Evolutionary conservation across 2,797 vertebrate species (phyloP).

Genomic region (Pristis pectinata): DNA sequence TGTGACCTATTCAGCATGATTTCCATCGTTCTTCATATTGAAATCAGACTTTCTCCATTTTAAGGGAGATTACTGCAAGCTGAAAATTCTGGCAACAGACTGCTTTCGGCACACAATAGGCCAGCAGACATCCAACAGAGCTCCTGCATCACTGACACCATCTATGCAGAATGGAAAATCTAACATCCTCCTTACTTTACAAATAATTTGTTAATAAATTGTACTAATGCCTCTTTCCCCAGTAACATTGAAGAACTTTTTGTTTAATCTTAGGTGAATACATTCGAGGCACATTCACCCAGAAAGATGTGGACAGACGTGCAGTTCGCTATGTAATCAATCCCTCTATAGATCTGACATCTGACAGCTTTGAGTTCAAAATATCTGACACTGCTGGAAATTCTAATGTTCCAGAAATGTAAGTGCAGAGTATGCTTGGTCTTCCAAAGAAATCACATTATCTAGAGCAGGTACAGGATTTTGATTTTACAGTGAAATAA

Average conservation of each 20-base stretch:
- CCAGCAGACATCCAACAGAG: not conserved
- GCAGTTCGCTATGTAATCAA: constrained; percentile 55
- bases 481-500: not conserved
- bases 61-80: not conserved
- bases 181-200: not conserved
- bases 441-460: constrained; percentile 17
- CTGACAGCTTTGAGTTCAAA: constrained; percentile 60
- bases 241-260: not conserved
- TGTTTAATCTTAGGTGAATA: constrained; percentile 55
- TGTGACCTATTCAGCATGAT: not conserved
- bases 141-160: not conserved
- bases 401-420: constrained; percentile 52
- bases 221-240: not conserved
- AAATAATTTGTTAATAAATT: not conserved
- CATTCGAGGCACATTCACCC: constrained; percentile 56
- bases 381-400: constrained; percentile 59
- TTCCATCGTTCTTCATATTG: not conserved
- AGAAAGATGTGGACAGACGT: constrained; percentile 56
- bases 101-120: not conserved
- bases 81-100: not conserved
- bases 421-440: constrained; percentile 34
- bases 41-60: not conserved
- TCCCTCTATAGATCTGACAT: constrained; percentile 52
- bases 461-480: not conserved
- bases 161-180: not conserved